A percentile compares a stretch with the other conserved stretches of the same genome.
These are phyloP conservation scores for Salvelinus namaycush DNA, from an alignment of 2,113 vertebrate genomes.

Conservation along the genomic window DNA sequence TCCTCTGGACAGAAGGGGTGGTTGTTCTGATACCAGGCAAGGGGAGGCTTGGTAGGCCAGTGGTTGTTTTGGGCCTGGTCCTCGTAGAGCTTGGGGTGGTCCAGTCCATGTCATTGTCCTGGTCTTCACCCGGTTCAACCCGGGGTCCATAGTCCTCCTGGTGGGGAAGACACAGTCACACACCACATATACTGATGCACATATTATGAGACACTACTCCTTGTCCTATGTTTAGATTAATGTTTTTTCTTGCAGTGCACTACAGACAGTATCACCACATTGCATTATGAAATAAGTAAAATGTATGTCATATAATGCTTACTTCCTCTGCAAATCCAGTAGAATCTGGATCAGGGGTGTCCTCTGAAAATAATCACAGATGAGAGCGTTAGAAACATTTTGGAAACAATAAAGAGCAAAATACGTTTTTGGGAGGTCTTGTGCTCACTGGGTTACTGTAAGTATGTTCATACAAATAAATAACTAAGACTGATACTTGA, in stretches of 20 bases:
- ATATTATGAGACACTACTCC: neutral
- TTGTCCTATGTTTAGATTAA: too few species aligned
- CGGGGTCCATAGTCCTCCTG: conserved; percentile 46
- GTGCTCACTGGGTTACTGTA: too few species aligned
- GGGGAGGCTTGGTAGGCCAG: conserved; percentile 15
- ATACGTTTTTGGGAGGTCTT: too few species aligned
- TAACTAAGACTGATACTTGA: too few species aligned
- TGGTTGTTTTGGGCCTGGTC: conserved; percentile 18
- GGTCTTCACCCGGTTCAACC: conserved; percentile 39
- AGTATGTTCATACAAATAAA: too few species aligned
- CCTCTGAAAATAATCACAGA: conserved; percentile 60
- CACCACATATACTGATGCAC: neutral
- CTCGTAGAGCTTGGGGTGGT: conserved; percentile 17
- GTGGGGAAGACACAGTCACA: conserved; percentile 21
- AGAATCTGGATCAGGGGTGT: conserved; percentile 38
- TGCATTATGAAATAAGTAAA: too few species aligned
- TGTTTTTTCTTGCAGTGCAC: too few species aligned
- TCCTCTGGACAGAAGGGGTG: conserved; percentile 10
- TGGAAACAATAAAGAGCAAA: too few species aligned
- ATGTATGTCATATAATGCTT: conserved; percentile 18
- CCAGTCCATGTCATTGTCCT: conserved; percentile 26
- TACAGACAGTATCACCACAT: too few species aligned
- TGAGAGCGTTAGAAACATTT: conserved; percentile 25
- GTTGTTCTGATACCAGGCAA: conserved; percentile 40
- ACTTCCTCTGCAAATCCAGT: conserved; percentile 63